Evolutionary conservation across 2,113 vertebrate species (phyloP), one percentile per base, ranked within the genome.

Genomic region (Microcebus jonahi): DNA sequence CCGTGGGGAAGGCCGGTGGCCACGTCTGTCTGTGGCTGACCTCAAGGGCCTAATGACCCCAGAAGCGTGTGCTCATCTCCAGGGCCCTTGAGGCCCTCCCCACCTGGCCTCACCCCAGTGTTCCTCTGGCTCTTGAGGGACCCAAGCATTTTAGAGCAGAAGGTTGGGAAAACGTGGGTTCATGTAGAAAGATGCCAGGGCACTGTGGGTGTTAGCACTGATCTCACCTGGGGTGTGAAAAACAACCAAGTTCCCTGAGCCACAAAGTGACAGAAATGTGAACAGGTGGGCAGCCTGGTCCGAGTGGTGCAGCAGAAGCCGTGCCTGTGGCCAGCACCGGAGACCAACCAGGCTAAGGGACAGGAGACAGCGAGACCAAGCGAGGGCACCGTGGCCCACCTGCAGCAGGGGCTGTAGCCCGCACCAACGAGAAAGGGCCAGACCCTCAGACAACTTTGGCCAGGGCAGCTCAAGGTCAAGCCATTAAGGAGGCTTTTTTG

Each of bases 401-500:
- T 1, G 9, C 29, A 57, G 34, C 23, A 29, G n/a, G 8, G 9
- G 59, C 6, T 5, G 3, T 2, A 15, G 2, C 5, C 50, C 39
- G 25, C 48, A 63, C 4, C 14, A 42, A 39, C 39, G 18, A 81
- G 75, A 65, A 57, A 77, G 29, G 23, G 17, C 53, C 53, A 34
- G 34, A 17, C 3, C 21, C 29, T 57, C 29, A 10, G 20, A 1
- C 8, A 27, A 13, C 2, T 34, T 34, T 63, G 29, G 48, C 23
- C 13, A 42, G 65, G 27, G 21, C 3, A 18, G 27, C 53, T 76
- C 2, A 0, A 11, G 53, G 59, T 39, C 39, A 73, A 67, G 82
- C 1, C 0, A 1, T 1, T 8, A 11, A n/a, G 39, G 75, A 17
- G 12, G 48, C 6, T 36, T 70, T 11, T 23, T 11, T 2, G 2